A percentile compares a stretch with the other conserved stretches of the same genome.
Conservation (phyloP, 2,797 vertebrate genomes). For the Sebastes cheni region DNA sequence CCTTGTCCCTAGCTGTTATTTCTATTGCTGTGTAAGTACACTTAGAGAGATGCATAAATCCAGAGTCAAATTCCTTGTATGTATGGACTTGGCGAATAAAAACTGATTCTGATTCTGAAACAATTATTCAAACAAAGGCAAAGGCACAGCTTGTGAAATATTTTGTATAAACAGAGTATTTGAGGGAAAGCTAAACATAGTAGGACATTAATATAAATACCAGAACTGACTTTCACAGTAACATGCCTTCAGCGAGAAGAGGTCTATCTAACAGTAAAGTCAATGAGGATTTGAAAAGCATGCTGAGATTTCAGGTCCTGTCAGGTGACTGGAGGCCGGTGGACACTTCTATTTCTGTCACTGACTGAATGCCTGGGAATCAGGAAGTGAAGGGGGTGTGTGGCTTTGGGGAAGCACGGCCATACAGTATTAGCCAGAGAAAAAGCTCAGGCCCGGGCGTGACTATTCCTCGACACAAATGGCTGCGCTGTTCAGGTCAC, state of each 20-base stretch:
- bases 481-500: constrained; percentile 49
- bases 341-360: constrained; percentile 33
- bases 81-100: too few relatives aligned
- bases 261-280: constrained; percentile 45
- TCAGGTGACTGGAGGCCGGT: constrained; percentile 35
- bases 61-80: too few relatives aligned
- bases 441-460: background rate
- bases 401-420: constrained; percentile 32
- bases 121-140: background rate
- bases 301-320: constrained; percentile 30
- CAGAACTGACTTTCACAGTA: background rate
- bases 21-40: too few relatives aligned
- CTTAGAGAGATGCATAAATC: too few relatives aligned
- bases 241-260: constrained; percentile 44
- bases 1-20: too few relatives aligned
- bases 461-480: constrained; percentile 77
- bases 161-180: background rate
- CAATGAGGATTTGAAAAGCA: constrained; percentile 67
- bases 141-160: background rate
- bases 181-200: constrained; percentile 20
- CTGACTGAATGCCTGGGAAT: constrained; percentile 27
- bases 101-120: background rate
- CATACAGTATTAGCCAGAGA: background rate
- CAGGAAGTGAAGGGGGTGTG: constrained; percentile 37
- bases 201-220: background rate